These are phyloP conservation scores for Drepanosiphum platanoidis DNA, from an alignment of 2,888 invertebrate species.

Conservation along the genomic window DNA sequence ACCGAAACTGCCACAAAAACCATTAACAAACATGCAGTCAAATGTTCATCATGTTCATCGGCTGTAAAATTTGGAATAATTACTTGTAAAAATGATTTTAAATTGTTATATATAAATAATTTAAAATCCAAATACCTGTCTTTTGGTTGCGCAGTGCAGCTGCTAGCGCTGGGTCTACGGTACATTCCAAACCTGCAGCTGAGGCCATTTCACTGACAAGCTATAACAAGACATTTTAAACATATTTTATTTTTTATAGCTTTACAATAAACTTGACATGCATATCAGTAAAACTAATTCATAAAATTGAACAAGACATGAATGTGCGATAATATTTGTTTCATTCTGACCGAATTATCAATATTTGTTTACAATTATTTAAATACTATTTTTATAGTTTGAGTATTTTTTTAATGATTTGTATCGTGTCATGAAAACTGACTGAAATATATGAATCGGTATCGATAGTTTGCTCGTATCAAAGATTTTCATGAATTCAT, in stretches of 20 bases:
- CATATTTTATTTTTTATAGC: no score
- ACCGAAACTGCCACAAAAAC: conserved; percentile 98
- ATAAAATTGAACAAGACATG: no score
- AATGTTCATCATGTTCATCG: conserved; percentile 88
- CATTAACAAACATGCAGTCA: conserved; percentile 93
- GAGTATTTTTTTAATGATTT: no score
- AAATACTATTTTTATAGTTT: not conserved
- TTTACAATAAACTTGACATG: no score
- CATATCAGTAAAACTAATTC: no score
- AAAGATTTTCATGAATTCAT: no score
- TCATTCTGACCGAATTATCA: no score
- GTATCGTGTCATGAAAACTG: no score
- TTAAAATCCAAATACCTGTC: conserved; percentile 66
- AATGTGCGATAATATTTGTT: no score
- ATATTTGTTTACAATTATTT: no score
- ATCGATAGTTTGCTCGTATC: no score
- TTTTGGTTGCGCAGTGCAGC: conserved; percentile 90
- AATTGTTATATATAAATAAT: conserved; percentile 31
- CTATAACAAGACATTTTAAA: conserved; percentile 73
- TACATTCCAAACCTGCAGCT: conserved; percentile 91
- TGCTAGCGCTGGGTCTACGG: conserved; percentile 94
- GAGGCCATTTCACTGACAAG: conserved; percentile 98
- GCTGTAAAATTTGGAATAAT: conserved; percentile 68
- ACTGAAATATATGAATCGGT: no score
- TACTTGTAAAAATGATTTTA: not conserved